A percentile compares a stretch with the other conserved stretches of the same genome.
phyloP scores from a whole-genome alignment of 1,140 invertebrate species.

The Bombus balteatus region DNA sequence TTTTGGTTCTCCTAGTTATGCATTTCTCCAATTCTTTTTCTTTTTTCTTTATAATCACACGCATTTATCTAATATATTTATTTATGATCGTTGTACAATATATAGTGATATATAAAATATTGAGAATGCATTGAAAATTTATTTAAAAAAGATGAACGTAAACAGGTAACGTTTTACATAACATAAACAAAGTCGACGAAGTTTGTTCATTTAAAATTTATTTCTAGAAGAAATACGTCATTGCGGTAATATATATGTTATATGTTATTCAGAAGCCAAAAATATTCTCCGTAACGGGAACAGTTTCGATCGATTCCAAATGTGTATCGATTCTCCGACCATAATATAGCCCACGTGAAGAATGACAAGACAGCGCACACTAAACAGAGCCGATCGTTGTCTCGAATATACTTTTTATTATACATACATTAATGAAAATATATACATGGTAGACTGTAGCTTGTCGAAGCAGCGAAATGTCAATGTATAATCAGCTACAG shows the following conservation, averaged over 20 bases:
- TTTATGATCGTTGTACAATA: background rate
- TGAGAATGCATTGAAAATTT: conserved; percentile 33
- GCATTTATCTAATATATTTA: background rate
- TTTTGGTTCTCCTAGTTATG: background rate
- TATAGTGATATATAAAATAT: background rate
- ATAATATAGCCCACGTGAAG: conserved; percentile 2
- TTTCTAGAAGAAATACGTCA: conserved; percentile 35
- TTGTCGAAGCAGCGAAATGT: conserved; percentile 81
- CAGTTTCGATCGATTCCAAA: conserved; percentile 20
- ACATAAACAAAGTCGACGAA: background rate
- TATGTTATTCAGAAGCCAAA: conserved; percentile 41
- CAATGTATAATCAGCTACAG: conserved; percentile 73
- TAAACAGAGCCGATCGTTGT: conserved; percentile 50
- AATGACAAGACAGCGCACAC: conserved; percentile 7
- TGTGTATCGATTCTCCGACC: background rate
- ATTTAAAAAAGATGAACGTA: conserved; percentile 9
- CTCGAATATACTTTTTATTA: conserved; percentile 78
- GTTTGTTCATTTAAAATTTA: conserved; percentile 35
- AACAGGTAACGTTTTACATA: conserved; percentile 20
- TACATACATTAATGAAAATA: conserved; percentile 83
- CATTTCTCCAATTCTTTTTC: background rate
- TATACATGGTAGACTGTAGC: conserved; percentile 82
- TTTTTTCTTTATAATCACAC: background rate
- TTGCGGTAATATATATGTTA: conserved; percentile 11
- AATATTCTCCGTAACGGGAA: conserved; percentile 26